Evolutionary conservation across 2,888 invertebrate species (phyloP), one percentile per base, ranked within the genome.

Genomic region (Lepidocyrtoides sp.): DNA sequence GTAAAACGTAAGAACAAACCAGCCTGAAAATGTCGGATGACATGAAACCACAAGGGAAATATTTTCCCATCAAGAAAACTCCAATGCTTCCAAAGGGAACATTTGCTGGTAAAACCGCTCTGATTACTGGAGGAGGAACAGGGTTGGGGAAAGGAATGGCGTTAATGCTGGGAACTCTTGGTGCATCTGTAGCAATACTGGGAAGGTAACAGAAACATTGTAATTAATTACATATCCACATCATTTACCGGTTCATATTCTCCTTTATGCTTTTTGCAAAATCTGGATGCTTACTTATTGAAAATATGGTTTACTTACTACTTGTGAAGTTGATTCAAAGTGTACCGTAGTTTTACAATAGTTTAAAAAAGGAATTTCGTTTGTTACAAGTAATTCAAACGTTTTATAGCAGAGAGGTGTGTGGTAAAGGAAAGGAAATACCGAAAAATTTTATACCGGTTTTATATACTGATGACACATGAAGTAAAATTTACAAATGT

Each of bases 71-170:
- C 0, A 92, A 93, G 32, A 94, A 93, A 41, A 93, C 94, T 0
- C 94, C 95, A 0, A 96, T 96, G 96, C 93, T 96, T 36, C 95
- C 95, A 10, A 93, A 94, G 60, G 95, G 95, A n/a, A 95, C 95
- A 10, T 95, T 96, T 91, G 93, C 95, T 29, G 95, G 95, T 5
- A 93, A 93, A 83, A 94, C 57, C 1, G 92, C 96, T 10, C 95
- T 96, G 57, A 95, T 96, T 17, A 96, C 96, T 29, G 96, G 96
- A 14, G 96, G 96, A n/a, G 96, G 96, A 12, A 96, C 96, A 10
- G 96, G 96, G 0, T 94, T 96, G 2, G 96, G 96, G 0, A 95
- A 95, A 94, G 95, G 95, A 8, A 96, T 96, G 95, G 95, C 96
- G 1, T 94, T 94, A 0, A 95, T 95, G 91, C 94, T 96, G 84